Conservation (phyloP, 2,888 invertebrate species). For the Lepidocyrtoides sp. region DNA sequence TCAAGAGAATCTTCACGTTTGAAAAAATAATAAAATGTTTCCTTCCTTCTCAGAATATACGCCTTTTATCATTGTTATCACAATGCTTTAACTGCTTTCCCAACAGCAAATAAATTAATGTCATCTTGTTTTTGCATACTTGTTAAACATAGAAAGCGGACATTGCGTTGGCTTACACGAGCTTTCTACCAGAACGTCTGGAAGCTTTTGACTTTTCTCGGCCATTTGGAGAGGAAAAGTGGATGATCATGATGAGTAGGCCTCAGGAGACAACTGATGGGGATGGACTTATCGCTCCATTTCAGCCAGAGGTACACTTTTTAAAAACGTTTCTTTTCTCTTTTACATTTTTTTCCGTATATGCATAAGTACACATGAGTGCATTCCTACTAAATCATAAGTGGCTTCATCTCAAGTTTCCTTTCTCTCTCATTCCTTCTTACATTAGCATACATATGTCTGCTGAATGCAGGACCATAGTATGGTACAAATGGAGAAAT, state of each 20-base stretch:
- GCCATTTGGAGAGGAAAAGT: slow-evolving; percentile 91
- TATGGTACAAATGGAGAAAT: no score
- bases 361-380: no score
- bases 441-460: no score
- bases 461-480: no score
- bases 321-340: not conserved
- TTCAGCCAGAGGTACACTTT: slow-evolving; percentile 89
- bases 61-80: no score
- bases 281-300: slow-evolving; percentile 94
- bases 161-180: slow-evolving; percentile 93
- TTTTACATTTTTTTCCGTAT: no score
- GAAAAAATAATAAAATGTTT: no score
- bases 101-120: slow-evolving; percentile 1
- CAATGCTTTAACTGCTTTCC: no score
- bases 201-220: slow-evolving; percentile 89
- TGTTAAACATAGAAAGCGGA: slow-evolving; percentile 90
- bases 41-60: no score
- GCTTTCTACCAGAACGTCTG: slow-evolving; percentile 89
- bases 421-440: no score
- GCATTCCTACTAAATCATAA: no score
- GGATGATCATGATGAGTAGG: slow-evolving; percentile 93
- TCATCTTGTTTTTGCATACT: not conserved
- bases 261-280: slow-evolving; percentile 94
- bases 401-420: no score
- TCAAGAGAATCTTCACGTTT: not conserved